Evolutionary conservation across 2,113 vertebrate genomes (phyloP).

Genomic region (Aegypius monachus): DNA sequence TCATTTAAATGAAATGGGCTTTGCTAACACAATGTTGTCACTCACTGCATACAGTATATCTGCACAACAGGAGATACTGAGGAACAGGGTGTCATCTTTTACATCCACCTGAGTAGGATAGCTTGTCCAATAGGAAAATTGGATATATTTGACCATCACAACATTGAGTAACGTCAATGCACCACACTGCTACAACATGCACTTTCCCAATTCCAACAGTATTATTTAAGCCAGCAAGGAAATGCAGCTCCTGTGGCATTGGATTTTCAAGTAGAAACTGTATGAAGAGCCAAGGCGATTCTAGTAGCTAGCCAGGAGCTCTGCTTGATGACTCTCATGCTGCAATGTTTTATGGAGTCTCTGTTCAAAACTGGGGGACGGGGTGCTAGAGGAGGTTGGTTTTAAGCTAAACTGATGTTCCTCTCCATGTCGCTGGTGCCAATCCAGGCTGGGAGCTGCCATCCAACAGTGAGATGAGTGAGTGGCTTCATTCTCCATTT

Average conservation of each 20-base stretch:
- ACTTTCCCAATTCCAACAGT: not conserved
- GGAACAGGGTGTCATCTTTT: not conserved
- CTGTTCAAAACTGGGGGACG: accelerated
- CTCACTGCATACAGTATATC: not conserved
- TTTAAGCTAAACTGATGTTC: not conserved
- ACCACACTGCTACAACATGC: not conserved
- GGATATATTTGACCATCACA: not conserved
- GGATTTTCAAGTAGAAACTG: not conserved
- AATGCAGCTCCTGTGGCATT: not conserved
- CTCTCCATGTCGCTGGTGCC: not conserved
- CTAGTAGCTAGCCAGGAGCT: not conserved
- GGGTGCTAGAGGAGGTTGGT: not conserved
- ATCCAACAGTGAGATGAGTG: accelerated
- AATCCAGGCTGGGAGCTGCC: not conserved
- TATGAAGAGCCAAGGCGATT: not conserved
- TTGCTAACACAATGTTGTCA: not conserved
- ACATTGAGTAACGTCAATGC: not conserved
- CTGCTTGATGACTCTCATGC: not conserved
- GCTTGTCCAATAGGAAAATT: accelerated
- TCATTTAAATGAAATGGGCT: constrained; percentile 29
- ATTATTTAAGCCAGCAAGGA: not conserved
- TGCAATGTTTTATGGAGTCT: not conserved
- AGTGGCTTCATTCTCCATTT: not conserved
- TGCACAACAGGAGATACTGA: not conserved
- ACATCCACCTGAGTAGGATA: not conserved